Evolutionary conservation across 2,888 invertebrate genomes (phyloP), one percentile per base, ranked within the genome.

Genomic region (Nebria salina): DNA sequence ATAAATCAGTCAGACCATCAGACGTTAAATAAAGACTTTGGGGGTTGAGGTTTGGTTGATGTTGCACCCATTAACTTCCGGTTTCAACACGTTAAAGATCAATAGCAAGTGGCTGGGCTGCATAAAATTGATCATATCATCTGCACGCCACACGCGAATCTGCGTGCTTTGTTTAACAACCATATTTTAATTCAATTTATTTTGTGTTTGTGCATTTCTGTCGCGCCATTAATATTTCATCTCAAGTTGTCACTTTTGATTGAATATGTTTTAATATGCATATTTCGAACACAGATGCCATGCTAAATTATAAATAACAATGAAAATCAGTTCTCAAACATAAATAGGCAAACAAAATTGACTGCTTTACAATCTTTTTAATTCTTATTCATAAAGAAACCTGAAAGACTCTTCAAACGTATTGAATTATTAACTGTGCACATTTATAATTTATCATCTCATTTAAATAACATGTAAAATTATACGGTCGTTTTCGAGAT

Each of bases 1-100:
- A 76, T 76, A 76, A 76, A 76, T 76, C 76, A 76, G 64, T 41
- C 66, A 34, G 34, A 15, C n/a, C 70, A 25, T 66, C 66, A 20
- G 13, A 13, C 54, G 54, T 54, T 54, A 54, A 54, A 54, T 8
- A 54, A 54, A 54, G 54, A 54, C 54, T 54, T 13, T 34, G 5
- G 34, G 34, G 34, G 34, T 34, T 34, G 34, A 1, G 34, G 34
- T 34, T 34, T 8, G 54, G 11, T 54, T 54, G 54, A 54, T 54
- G 54, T 54, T 54, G 54, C 13, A 54, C 54, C 54, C 54, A 54
- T 54, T 54, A 54, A 54, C 54, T 54, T 54, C 54, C 54, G 54
- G 54, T 54, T 54, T 54, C 54, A 54, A 54, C 54, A 54, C 54
- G 54, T 54, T 54, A 5, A 54, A 54, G 54, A 54, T 54, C 54